Conservation (phyloP, 2,113 vertebrate genomes). For the Plestiodon gilberti region DNA sequence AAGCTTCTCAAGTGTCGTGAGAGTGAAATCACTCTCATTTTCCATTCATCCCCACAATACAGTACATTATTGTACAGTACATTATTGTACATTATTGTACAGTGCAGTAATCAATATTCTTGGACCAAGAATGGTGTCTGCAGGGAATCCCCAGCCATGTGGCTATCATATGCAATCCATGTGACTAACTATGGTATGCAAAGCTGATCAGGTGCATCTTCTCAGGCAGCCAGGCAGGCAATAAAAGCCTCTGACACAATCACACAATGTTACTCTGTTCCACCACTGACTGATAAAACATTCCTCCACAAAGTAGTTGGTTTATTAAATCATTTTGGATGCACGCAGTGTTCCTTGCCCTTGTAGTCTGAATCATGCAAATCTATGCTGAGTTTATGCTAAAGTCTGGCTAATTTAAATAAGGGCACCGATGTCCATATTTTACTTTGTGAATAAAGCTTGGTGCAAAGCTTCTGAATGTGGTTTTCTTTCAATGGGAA, state of each 20-base stretch:
- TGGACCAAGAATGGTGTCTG: neutral
- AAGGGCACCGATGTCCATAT: slow-evolving; percentile 48
- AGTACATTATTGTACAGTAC: no score
- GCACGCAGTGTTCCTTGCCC: slow-evolving; percentile 41
- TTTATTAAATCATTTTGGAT: slow-evolving; percentile 39
- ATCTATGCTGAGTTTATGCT: slow-evolving; percentile 44
- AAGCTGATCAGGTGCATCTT: neutral
- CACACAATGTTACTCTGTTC: slow-evolving; percentile 15
- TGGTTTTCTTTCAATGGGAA: slow-evolving; percentile 34
- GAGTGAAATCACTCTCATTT: neutral
- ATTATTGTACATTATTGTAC: neutral
- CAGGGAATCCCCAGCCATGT: neutral
- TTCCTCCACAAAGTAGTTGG: slow-evolving; percentile 22
- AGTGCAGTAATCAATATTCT: no score
- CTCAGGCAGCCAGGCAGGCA: slow-evolving; percentile 36
- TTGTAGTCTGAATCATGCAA: slow-evolving; percentile 66
- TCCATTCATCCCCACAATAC: neutral
- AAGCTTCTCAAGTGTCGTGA: neutral
- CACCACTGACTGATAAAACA: slow-evolving; percentile 45
- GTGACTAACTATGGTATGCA: neutral
- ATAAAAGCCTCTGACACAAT: slow-evolving; percentile 29
- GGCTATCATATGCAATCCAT: neutral
- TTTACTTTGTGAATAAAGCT: slow-evolving; percentile 48
- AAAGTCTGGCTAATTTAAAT: slow-evolving; percentile 60
- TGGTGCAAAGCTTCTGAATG: slow-evolving; percentile 47